Base-by-base conservation (phyloP, 2,797 vertebrate genomes). In the Peromyscus aztecus region DNA sequence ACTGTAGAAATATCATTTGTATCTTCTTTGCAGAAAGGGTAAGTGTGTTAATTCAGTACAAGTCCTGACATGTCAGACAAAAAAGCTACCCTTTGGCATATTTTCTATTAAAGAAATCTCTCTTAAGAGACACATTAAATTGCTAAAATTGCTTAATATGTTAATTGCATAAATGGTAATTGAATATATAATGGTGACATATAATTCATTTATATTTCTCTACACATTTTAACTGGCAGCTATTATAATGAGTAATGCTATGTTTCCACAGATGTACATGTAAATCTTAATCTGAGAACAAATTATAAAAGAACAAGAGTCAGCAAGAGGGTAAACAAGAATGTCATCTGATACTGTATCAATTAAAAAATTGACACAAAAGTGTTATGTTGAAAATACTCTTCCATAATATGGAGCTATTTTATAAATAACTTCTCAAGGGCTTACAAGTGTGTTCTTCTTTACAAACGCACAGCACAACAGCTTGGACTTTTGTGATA, bases 401-500 rank as follows among this genome's bases (percentile, higher is more conserved):
- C 16, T 82, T 52, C 80, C 65, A 91, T 69, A 14, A 77, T 89
- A 63, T 67, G n/a, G 2, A 2, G 52, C n/a, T 90, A 40, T 96
- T 95, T 97, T 98, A 63, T 2, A 0, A 96, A 16, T 55, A 97
- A 96, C 55, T 97, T 98, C 96, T 98, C 71, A 67, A 91, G 97
- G 95, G 96, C 57, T 89, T 97, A 63, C 90, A 97, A 90, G 29
- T 59, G 76, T 94, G 76, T 82, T 90, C 88, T 91, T 91, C 77
- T 83, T 82, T 34, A 90, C 29, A 96, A 96, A 95, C 65, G 98
- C n/a, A 96, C 73, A 98, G 96, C 52, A 96, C 98, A 98, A 98
- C 90, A 96, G 97, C 95, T 97, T 98, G 97, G 98, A 98, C 98
- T 98, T 98, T 98, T 98, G 91, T 98, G 97, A 96, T 97, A 98